phyloP scores from a whole-genome alignment of 2,888 invertebrate species.

The Ectropis crepuscularia region DNA sequence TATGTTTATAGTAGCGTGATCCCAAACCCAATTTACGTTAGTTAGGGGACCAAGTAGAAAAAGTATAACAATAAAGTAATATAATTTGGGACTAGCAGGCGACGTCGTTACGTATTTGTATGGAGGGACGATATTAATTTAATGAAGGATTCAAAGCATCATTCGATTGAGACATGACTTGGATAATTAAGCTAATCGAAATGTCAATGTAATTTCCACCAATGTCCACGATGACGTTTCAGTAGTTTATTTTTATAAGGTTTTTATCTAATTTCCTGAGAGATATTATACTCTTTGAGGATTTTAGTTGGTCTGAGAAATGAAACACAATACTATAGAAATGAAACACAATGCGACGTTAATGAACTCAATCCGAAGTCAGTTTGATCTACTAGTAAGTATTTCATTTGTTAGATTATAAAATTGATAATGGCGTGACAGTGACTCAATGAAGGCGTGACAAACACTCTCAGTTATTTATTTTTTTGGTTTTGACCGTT shows the following conservation, averaged over 20 bases:
- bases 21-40: slow-evolving; percentile 81
- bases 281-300: too few species aligned
- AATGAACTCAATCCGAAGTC: too few species aligned
- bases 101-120: slow-evolving; percentile 71
- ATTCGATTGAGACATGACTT: slow-evolving; percentile 61
- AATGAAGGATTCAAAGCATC: slow-evolving; percentile 67
- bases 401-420: too few species aligned
- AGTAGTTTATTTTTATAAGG: not conserved
- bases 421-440: too few species aligned
- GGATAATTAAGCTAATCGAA: slow-evolving; percentile 55
- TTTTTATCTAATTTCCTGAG: not conserved
- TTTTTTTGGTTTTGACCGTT: too few species aligned
- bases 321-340: too few species aligned
- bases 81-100: slow-evolving; percentile 77
- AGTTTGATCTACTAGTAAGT: too few species aligned
- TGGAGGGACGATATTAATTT: slow-evolving; percentile 73
- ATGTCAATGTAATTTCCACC: slow-evolving; percentile 20
- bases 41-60: slow-evolving; percentile 74
- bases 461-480: too few species aligned
- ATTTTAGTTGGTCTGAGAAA: too few species aligned
- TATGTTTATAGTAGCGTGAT: slow-evolving; percentile 81
- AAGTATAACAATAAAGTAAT: slow-evolving; percentile 83
- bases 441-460: too few species aligned
- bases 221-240: slow-evolving; percentile 8
- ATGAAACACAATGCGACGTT: too few species aligned